phyloP scores from a whole-genome alignment of 2,888 invertebrate genomes.

The Epicampocera succincta region DNA sequence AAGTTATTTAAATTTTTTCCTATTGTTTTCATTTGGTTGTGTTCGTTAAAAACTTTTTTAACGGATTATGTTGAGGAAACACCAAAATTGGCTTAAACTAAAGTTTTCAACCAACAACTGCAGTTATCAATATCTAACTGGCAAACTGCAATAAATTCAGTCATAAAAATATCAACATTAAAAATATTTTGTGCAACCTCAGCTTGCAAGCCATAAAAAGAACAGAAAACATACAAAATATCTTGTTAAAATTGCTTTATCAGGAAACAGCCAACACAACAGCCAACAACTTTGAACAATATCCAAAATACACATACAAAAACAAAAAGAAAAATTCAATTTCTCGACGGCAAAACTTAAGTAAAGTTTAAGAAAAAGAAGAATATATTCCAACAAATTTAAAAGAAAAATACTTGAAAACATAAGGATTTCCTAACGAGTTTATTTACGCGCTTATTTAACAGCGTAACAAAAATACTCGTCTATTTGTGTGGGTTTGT shows the following conservation, averaged over 20 bases:
- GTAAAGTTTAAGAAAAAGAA: neutral
- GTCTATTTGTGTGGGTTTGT: too few species aligned
- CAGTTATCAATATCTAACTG: conserved; percentile 37
- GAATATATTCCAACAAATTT: conserved; percentile 17
- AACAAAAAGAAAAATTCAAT: neutral
- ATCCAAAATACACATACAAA: conserved; percentile 28
- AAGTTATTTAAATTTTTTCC: neutral
- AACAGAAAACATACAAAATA: conserved; percentile 14
- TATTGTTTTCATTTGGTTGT: neutral
- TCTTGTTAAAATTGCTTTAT: conserved; percentile 41
- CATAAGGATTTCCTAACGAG: conserved; percentile 43
- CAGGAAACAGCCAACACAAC: conserved; percentile 38
- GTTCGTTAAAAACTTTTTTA: neutral
- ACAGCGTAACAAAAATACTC: conserved; percentile 1
- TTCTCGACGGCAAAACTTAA: neutral
- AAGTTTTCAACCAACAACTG: conserved; percentile 32
- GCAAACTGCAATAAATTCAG: conserved; percentile 35
- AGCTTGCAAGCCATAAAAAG: conserved; percentile 23
- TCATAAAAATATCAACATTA: conserved; percentile 46
- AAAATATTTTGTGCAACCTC: conserved; percentile 49
- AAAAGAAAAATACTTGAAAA: conserved; percentile 15
- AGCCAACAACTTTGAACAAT: conserved; percentile 44
- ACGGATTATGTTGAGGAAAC: neutral
- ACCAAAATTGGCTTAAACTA: conserved; percentile 13
- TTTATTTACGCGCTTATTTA: conserved; percentile 44